These are phyloP conservation scores for Psammodynastes pulverulentus DNA, from an alignment of 2,113 vertebrate species.

Conservation along the genomic window DNA sequence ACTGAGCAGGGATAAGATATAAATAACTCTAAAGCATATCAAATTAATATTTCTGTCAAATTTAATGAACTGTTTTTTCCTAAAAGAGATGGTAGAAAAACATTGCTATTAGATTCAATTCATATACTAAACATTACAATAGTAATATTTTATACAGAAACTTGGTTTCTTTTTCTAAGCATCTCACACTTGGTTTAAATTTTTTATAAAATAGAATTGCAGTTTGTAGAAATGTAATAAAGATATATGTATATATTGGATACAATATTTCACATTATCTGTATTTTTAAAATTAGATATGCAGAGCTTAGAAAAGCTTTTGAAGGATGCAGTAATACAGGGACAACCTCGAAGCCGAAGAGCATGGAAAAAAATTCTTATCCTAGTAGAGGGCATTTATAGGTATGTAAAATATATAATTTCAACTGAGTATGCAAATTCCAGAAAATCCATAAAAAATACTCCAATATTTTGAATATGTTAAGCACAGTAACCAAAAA, in stretches of 20 bases:
- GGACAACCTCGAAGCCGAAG: slow-evolving; percentile 86
- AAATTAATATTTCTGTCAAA: background rate
- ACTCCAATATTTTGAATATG: background rate
- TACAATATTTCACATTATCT: background rate
- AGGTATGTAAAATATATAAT: slow-evolving; percentile 70
- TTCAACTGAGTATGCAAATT: background rate
- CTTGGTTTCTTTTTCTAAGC: background rate
- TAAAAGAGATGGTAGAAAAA: background rate
- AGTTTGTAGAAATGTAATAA: background rate
- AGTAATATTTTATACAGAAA: background rate
- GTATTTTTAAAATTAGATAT: slow-evolving; percentile 75
- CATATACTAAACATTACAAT: background rate
- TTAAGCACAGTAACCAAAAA: background rate
- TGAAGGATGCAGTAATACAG: slow-evolving; percentile 82
- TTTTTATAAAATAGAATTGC: background rate
- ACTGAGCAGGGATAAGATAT: background rate
- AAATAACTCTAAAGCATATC: background rate
- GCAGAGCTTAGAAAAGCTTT: slow-evolving; percentile 82
- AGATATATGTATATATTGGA: background rate
- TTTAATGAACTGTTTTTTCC: background rate
- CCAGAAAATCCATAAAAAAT: background rate
- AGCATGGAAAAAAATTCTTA: slow-evolving; percentile 94
- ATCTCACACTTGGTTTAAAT: background rate
- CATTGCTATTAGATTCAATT: background rate
- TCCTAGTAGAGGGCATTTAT: slow-evolving; percentile 92